These are phyloP conservation scores for Eueides isabella DNA, from an alignment of 1,140 invertebrate species.

Conservation along the genomic window DNA sequence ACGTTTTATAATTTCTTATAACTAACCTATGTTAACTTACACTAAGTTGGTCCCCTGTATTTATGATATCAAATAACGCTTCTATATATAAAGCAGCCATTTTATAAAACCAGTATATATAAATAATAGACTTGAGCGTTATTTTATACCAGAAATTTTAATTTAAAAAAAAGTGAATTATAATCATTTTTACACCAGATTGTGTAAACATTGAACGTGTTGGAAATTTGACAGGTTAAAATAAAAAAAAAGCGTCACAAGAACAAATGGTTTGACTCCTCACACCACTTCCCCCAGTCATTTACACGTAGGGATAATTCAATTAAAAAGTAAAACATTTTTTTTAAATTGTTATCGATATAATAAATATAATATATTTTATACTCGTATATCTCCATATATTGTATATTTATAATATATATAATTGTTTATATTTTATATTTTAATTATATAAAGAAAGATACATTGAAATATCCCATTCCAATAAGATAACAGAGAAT, in stretches of 20 bases:
- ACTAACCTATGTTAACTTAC: constrained; percentile 23
- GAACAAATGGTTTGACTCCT: constrained; percentile 40
- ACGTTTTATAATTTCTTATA: constrained; percentile 30
- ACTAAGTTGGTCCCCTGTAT: constrained; percentile 29
- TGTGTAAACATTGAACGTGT: constrained; percentile 25
- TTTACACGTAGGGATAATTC: constrained; percentile 50
- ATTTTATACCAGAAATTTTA: constrained; percentile 6
- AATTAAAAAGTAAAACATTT: constrained; percentile 43
- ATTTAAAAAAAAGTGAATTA: constrained; percentile 1
- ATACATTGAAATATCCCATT: constrained; percentile 49
- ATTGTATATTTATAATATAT: too few relatives aligned
- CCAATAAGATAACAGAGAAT: constrained; percentile 36
- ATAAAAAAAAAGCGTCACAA: constrained; percentile 27
- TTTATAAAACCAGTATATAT: not conserved
- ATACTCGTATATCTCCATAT: too few relatives aligned
- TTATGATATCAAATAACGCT: constrained; percentile 25
- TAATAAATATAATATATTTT: too few relatives aligned
- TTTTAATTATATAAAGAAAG: constrained; percentile 13
- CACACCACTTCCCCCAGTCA: constrained; percentile 71
- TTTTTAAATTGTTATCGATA: too few relatives aligned
- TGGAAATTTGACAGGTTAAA: constrained; percentile 1
- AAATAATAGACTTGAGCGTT: constrained; percentile 2
- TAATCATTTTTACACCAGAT: constrained; percentile 23
- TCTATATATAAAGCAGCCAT: not conserved
- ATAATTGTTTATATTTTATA: not conserved